phyloP scores from a whole-genome alignment of 2,113 vertebrate genomes.

The Pangasianodon hypophthalmus region DNA sequence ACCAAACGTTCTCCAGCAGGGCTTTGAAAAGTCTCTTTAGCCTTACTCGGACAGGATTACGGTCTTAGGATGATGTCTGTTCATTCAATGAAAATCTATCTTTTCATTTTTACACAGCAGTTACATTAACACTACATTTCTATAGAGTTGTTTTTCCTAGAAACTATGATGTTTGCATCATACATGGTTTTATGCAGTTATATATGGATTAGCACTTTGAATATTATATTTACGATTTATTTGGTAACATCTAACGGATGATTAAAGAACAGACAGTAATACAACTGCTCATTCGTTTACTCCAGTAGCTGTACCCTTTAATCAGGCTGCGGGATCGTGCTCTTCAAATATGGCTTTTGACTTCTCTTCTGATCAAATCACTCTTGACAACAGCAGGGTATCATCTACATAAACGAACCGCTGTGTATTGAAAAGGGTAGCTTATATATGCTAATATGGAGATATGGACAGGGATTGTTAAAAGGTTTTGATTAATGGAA shows the following conservation, averaged over 20 bases:
- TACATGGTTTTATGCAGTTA: not conserved
- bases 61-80: not conserved
- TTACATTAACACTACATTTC: not conserved
- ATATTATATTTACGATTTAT: not conserved
- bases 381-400: conserved; percentile 53
- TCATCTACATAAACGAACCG: conserved; percentile 21
- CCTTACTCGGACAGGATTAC: not conserved
- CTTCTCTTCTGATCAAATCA: conserved; percentile 56
- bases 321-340: not conserved
- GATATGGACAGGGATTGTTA: conserved; percentile 52
- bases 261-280: conserved; percentile 12
- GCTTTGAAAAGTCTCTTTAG: not conserved
- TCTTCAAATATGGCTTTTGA: conserved; percentile 27
- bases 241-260: not conserved
- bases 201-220: not conserved
- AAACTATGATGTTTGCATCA: not conserved
- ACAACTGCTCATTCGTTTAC: not conserved
- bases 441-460: conserved; percentile 58
- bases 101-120: not conserved
- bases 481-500: conserved; percentile 49
- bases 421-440: conserved; percentile 42
- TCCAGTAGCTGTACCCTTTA: not conserved
- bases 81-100: too few relatives aligned
- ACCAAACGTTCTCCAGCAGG: conserved; percentile 36
- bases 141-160: not conserved